Percentiles rank a stretch among this genome's conserved stretches.
These are phyloP conservation scores for Eupsilia transversa DNA, from an alignment of 2,888 invertebrate species.

Conservation along the genomic window DNA sequence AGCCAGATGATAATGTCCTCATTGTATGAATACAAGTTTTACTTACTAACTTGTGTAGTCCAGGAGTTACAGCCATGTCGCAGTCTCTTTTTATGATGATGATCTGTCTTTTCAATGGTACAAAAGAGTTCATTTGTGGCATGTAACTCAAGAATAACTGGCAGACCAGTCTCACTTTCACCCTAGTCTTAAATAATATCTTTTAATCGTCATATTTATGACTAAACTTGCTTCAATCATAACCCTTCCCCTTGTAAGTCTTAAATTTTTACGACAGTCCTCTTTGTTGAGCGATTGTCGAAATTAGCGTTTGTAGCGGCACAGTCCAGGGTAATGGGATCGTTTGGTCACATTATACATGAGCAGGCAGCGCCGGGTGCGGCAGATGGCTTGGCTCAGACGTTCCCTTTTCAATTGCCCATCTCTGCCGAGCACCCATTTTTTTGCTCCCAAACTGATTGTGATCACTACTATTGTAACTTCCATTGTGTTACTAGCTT, in stretches of 20 bases:
- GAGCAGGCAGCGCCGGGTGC: slow-evolving; percentile 80
- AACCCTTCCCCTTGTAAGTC: slow-evolving; percentile 64
- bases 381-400: slow-evolving; percentile 81
- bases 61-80: background rate
- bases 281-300: slow-evolving; percentile 57
- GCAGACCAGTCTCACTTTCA: slow-evolving; percentile 34
- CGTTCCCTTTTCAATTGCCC: slow-evolving; percentile 88
- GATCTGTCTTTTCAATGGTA: background rate
- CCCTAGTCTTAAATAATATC: slow-evolving; percentile 46
- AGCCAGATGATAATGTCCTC: background rate
- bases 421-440: slow-evolving; percentile 78
- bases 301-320: slow-evolving; percentile 61
- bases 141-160: background rate
- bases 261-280: slow-evolving; percentile 68
- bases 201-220: slow-evolving; percentile 51
- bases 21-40: background rate
- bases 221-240: slow-evolving; percentile 67
- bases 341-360: slow-evolving; percentile 77
- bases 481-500: slow-evolving; percentile 80
- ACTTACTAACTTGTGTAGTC: background rate
- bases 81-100: background rate
- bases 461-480: slow-evolving; percentile 84
- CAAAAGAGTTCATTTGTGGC: slow-evolving; percentile 4
- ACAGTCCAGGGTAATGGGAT: slow-evolving; percentile 67
- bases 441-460: slow-evolving; percentile 84